Percentiles rank a stretch among this genome's conserved stretches.
Conservation (phyloP, 1,140 invertebrate genomes). For the Capitella teleta region DNA sequence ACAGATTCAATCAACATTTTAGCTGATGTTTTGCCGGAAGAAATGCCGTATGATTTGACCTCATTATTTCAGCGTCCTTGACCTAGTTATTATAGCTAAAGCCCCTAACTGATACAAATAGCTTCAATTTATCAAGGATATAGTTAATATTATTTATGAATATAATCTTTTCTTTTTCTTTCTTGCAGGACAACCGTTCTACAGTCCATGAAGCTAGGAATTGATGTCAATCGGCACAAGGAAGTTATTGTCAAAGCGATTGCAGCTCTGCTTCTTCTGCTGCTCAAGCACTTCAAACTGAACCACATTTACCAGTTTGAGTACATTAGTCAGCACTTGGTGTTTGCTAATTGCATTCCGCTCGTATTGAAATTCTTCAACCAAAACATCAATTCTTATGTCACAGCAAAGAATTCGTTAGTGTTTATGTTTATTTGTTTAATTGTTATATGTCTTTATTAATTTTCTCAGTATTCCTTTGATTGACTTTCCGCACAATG, state of each 20-base stretch:
- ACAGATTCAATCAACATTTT: slow-evolving; percentile 97
- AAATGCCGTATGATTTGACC: slow-evolving; percentile 64
- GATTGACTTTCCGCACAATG: slow-evolving; percentile 89
- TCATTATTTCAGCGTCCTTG: background rate
- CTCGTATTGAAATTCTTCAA: slow-evolving; percentile 98
- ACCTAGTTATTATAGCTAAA: too few species aligned
- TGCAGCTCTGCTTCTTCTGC: slow-evolving; percentile 79
- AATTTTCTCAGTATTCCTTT: slow-evolving; percentile 63
- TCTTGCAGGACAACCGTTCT: slow-evolving; percentile 70
- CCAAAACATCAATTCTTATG: slow-evolving; percentile 92
- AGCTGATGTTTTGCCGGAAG: slow-evolving; percentile 90
- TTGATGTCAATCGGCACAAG: slow-evolving; percentile 96
- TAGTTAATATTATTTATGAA: background rate
- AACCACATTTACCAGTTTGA: slow-evolving; percentile 98
- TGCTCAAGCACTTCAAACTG: slow-evolving; percentile 97
- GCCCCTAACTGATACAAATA: too few species aligned
- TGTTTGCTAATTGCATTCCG: slow-evolving; percentile 99
- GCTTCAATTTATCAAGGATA: background rate
- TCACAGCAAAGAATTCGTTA: slow-evolving; percentile 81
- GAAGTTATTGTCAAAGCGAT: slow-evolving; percentile 98
- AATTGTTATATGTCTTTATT: background rate
- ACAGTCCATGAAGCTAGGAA: slow-evolving; percentile 91
- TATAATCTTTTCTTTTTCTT: background rate
- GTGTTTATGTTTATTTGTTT: slow-evolving; percentile 6
- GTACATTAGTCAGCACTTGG: slow-evolving; percentile 96